A percentile compares a stretch with the other conserved stretches of the same genome.
Evolutionary conservation across 2,888 invertebrate genomes (phyloP).

Genomic region (Drosophila kanekoi): DNA sequence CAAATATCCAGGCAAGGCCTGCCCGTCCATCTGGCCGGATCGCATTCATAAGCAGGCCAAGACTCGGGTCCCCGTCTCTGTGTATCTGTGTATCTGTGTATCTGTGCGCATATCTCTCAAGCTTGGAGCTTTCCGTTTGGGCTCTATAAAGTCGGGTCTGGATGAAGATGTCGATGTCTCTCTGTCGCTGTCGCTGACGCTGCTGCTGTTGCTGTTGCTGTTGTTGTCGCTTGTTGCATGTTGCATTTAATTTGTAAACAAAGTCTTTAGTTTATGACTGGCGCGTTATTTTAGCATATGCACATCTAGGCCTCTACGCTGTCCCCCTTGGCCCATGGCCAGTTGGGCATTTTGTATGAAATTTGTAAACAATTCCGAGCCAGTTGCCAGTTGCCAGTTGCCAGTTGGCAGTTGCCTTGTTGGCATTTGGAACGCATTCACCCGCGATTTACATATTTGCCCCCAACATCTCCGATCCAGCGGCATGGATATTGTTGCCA

Average conservation of each 20-base stretch:
- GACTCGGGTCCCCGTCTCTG: constrained; percentile 14
- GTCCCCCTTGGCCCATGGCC: constrained; percentile 29
- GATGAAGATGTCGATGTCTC: constrained; percentile 64
- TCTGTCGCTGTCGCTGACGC: constrained; percentile 16
- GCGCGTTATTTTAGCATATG: constrained; percentile 76
- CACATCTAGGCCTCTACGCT: constrained; percentile 44
- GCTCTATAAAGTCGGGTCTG: constrained; percentile 19
- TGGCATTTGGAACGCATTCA: constrained; percentile 56
- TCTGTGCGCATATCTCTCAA: constrained; percentile 54
- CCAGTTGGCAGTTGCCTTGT: constrained; percentile 22
- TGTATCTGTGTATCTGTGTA: constrained; percentile 12
- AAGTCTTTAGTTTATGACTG: constrained; percentile 82
- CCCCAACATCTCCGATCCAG: background rate
- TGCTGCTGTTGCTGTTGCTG: constrained; percentile 17
- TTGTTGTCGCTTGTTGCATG: constrained; percentile 68
- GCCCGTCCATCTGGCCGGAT: constrained; percentile 45
- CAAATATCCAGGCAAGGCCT: constrained; percentile 19
- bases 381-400: constrained; percentile 24
- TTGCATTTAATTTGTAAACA: constrained; percentile 82
- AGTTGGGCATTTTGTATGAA: constrained; percentile 65
- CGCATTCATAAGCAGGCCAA: constrained; percentile 66
- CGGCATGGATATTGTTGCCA: constrained; percentile 35
- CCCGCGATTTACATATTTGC: constrained; percentile 53
- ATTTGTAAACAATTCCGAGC: constrained; percentile 78
- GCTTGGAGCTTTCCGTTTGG: constrained; percentile 37